Evolutionary conservation across 2,797 vertebrate genomes (phyloP), one percentile per base, ranked within the genome.

Genomic region (Dromococcyx pavoninus): DNA sequence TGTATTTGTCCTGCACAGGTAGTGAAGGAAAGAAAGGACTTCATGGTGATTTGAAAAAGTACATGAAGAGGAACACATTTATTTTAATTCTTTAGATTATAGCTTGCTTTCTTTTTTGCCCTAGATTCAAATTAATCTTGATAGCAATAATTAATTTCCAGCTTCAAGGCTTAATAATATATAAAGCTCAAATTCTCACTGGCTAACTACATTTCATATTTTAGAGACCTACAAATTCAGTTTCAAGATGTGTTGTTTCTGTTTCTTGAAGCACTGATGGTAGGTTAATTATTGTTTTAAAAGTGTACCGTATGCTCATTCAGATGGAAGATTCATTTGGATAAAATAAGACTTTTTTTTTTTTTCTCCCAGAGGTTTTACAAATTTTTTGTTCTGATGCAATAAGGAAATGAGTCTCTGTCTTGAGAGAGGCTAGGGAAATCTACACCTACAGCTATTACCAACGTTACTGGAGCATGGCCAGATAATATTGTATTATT

Each of bases 71-170:
- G 25, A 74, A 5, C 13, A 82, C 18, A 86, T 80, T 94, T 81
- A 67, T 85, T 95, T 93, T 33, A 86, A 71, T 94, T 83, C 14
- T 0, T 81, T 88, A 80, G 48, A 72, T 79, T 89, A 71, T 66
- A 81, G 4, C 17, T 93, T 74, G 87, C 48, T 67, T 71, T 88
- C 30, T 64, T 91, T 91, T 92, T 94, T 75, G 54, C 43, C 10
- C 19, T 53, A 41, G 60, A 76, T 82, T 84, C 50, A 96, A 92
- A 94, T 94, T 95, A 79, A 86, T 88, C 60, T 73, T 82, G 14
- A 82, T 88, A 74, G 54, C 11, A 95, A 88, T 93, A 95, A 95
- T 96, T 97, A 95, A 95, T 93, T 95, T 95, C 88, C 70, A 86
- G 50, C 56, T 90, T 93, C 53, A 82, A 50, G 17, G n/a, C 93